These are phyloP conservation scores for Myiothlypis chrysogaster DNA, from an alignment of 2,797 vertebrate genomes.

Conservation along the genomic window DNA sequence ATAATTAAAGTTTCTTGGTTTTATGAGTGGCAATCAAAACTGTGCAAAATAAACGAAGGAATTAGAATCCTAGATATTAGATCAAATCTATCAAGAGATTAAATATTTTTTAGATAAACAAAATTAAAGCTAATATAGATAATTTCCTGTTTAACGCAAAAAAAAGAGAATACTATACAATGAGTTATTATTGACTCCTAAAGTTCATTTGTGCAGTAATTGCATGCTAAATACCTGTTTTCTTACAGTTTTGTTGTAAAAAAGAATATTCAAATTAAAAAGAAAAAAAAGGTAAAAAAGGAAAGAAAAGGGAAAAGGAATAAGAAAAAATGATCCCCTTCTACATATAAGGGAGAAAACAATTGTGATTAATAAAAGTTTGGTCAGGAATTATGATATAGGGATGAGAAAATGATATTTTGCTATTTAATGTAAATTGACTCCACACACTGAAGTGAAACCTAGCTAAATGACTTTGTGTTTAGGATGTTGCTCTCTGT, in stretches of 20 bases:
- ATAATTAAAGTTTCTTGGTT: not conserved
- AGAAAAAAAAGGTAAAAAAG: too few species aligned
- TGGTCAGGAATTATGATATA: not conserved
- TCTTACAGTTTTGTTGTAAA: not conserved
- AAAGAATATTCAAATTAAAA: not conserved
- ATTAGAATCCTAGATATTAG: not conserved
- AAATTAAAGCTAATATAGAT: not conserved
- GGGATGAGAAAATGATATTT: not conserved
- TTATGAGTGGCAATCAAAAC: not conserved
- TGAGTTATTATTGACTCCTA: not conserved
- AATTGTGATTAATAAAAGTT: not conserved
- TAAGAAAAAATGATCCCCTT: not conserved
- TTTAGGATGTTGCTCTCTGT: not conserved
- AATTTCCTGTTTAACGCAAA: not conserved
- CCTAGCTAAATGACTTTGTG: not conserved
- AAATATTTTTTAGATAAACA: not conserved
- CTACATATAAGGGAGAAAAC: not conserved
- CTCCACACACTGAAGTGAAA: not conserved
- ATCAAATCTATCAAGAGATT: not conserved
- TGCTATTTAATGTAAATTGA: not conserved
- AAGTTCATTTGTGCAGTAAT: not conserved
- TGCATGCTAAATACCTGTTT: not conserved
- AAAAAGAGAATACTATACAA: not conserved
- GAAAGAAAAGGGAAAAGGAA: fast-evolving
- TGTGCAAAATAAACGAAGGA: not conserved